phyloP scores from a whole-genome alignment of 1,140 invertebrate genomes.

The Leptinotarsa defecta region DNA sequence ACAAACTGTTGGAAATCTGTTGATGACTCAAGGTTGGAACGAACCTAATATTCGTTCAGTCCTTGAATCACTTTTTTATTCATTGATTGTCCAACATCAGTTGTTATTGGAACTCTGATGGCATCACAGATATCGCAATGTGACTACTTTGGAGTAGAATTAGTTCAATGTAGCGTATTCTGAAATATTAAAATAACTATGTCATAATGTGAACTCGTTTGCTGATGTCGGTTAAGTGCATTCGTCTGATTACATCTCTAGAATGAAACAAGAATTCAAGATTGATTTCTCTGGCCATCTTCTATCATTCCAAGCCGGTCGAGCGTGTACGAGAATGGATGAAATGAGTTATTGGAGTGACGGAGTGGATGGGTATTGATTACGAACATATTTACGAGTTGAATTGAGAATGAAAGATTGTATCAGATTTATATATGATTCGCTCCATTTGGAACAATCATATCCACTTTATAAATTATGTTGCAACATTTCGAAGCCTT shows the following conservation, averaged over 20 bases:
- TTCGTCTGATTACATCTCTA: conserved; percentile 1
- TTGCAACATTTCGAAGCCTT: neutral
- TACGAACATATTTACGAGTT: neutral
- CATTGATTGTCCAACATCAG: too few relatives aligned
- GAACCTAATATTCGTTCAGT: too few relatives aligned
- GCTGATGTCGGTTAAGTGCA: conserved; percentile 2
- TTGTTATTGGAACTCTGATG: too few relatives aligned
- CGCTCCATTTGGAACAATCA: conserved; percentile 2
- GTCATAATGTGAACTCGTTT: conserved; percentile 1
- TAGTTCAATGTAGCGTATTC: too few relatives aligned
- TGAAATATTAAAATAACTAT: neutral
- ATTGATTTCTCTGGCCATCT: conserved; percentile 2
- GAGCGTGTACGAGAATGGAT: conserved; percentile 8
- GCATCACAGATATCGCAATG: too few relatives aligned
- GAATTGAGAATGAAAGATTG: neutral
- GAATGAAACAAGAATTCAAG: neutral
- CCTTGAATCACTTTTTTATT: too few relatives aligned
- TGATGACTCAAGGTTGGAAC: too few relatives aligned
- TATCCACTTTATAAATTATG: neutral
- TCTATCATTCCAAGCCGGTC: conserved; percentile 4
- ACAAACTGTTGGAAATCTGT: too few relatives aligned
- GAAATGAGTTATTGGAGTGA: conserved; percentile 3
- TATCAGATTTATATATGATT: conserved; percentile 2
- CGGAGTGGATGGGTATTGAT: neutral
- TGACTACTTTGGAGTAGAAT: too few relatives aligned